These are phyloP conservation scores for Lycocerus yunnanus DNA, from an alignment of 2,888 invertebrate genomes.

Conservation along the genomic window DNA sequence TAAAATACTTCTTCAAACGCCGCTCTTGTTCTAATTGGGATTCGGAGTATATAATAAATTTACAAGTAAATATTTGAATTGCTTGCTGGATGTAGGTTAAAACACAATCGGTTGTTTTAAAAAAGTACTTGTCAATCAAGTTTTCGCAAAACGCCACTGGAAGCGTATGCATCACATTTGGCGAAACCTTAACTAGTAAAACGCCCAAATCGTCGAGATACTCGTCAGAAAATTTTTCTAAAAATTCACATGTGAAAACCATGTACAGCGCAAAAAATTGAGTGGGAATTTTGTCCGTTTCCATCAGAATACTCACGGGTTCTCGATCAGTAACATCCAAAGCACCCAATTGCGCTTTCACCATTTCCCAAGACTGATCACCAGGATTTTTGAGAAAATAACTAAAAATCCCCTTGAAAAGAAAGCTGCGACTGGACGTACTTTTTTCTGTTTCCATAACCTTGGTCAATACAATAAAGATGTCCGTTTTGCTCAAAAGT, in stretches of 20 bases:
- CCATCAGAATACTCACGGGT: conserved; percentile 12
- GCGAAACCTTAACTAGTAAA: background rate
- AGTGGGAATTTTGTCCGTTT: conserved; percentile 2
- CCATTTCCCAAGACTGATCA: conserved; percentile 12
- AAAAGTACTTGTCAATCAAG: conserved; percentile 6
- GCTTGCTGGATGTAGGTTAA: conserved; percentile 3
- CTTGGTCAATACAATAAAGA: background rate
- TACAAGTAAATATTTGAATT: conserved; percentile 15
- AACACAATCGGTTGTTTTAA: background rate
- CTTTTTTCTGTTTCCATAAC: conserved; percentile 8
- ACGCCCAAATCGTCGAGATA: background rate
- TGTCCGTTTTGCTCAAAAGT: background rate
- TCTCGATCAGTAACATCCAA: conserved; percentile 10
- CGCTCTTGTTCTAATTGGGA: background rate
- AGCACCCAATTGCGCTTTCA: conserved; percentile 4
- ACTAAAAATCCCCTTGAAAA: conserved; percentile 12
- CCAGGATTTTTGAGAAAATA: conserved; percentile 14
- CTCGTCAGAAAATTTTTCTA: conserved; percentile 1
- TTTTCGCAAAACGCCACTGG: conserved; percentile 14
- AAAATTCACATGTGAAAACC: conserved; percentile 6
- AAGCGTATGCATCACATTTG: background rate
- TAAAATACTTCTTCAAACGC: conserved; percentile 4
- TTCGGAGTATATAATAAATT: conserved; percentile 13
- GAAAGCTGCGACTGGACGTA: conserved; percentile 1
- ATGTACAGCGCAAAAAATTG: conserved; percentile 5